Evolutionary conservation across 2,113 vertebrate species (phyloP), one percentile per base, ranked within the genome.

Genomic region (Crotalus viridis): DNA sequence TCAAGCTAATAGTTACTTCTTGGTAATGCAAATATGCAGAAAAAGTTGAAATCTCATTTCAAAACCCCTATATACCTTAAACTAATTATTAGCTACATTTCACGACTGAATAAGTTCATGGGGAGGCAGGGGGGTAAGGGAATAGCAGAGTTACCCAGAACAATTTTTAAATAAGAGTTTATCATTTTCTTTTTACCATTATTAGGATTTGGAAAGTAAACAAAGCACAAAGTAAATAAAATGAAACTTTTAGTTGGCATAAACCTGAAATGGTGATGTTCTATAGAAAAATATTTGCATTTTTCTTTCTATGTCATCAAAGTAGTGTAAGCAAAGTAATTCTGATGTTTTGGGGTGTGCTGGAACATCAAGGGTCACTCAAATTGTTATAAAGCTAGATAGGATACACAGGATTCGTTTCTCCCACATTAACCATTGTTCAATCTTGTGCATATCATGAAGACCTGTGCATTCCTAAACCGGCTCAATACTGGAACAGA

Each of bases 101-200:
- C n/a, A 61, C 51, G 43, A 46, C 13, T 64, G 43, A 15, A 64
- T 64, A 59, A 24, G 59, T 61, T 26, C 57, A 89, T 9, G 57
- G 7, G 24, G 2, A 6, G 0, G 2, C 2, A 17, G 1, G 57
- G 7, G 24, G 2, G 17, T 0, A 8, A 15, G 12, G 33, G 2
- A 39, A 33, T 21, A 39, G 17, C 3, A 17, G 6, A 39, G 17
- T 81, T 43, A 43, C 3, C 17, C 7, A 9, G 74, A 81, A 17
- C 17, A 81, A 81, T 81, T 43, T 81, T 69, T 69, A 69, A 69
- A 13, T 33, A 69, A 69, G 15, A 19, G 17, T 43, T 43, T 43
- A 81, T 43, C 33, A 81, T 43, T 43, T 81, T 81, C 7, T 21
- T 81, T 43, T 81, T 43, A 81, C 17, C 19, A 43, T 81, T 51